Evolutionary conservation across 2,888 invertebrate species (phyloP), one percentile per base, ranked within the genome.

Genomic region (Lypha dubia): DNA sequence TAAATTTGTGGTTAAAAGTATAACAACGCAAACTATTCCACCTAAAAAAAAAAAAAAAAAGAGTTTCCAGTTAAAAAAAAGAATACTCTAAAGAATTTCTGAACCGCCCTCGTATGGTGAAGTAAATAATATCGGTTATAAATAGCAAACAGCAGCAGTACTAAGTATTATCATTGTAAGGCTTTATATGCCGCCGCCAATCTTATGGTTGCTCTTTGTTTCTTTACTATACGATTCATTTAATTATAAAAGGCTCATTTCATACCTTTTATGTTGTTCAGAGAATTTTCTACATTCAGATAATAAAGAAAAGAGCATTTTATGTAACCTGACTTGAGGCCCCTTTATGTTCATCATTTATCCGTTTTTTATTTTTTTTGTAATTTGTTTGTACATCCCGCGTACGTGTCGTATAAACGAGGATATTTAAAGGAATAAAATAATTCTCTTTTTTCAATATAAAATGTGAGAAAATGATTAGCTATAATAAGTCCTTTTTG

Each of bases 191-290:
- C n/a, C n/a, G n/a, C n/a, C n/a, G n/a, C 35, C 20, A 44, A 20
- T 71, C 71, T 71, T 58, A 58, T 71, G 56, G 20, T n/a, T n/a
- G n/a, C 20, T 46, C 56, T 70, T 53, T 53, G 56, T 56, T 53
- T 28, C 70, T 70, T 70, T 53, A 51, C n/a, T 41, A 13, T 51
- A 75, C 46, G 63, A 70, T 81, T 75, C 81, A 81, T 81, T 81
- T 70, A 62, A 81, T 81, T 81, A 75, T 63, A 53, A 75, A 81
- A 53, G 81, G 62, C 81, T 81, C 75, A 81, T 75, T 81, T 75
- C 46, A 20, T 70, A 9, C 46, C 58, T 65, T n/a, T 79, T 74
- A 67, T 68, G 60, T 62, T 44, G 9, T 24, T 35, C 20, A 17
- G 65, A 35, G 15, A 49, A 8, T 20, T 32, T 49, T 4, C 15